A percentile compares a stretch with the other conserved stretches of the same genome.
phyloP scores from a whole-genome alignment of 2,797 vertebrate genomes.

The Yasuhikotakia modesta region DNA sequence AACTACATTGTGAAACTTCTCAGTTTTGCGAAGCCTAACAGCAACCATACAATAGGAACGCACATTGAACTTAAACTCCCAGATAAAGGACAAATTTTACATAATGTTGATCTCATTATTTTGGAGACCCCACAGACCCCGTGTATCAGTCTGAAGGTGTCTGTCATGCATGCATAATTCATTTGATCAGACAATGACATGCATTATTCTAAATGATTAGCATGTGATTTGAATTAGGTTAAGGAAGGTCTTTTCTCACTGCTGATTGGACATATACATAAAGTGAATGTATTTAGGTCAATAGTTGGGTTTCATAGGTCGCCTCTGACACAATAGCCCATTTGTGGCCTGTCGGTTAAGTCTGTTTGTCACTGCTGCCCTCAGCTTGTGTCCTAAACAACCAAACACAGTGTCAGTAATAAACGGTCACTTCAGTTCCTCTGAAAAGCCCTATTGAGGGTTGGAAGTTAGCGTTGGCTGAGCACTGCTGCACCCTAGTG shows the following conservation, averaged over 20 bases:
- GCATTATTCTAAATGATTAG: slow-evolving; percentile 58
- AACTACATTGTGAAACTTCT: background rate
- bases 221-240: slow-evolving; percentile 57
- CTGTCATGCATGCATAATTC: slow-evolving; percentile 55
- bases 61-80: slow-evolving; percentile 29
- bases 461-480: background rate
- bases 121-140: slow-evolving; percentile 38
- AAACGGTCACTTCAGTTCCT: background rate
- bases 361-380: slow-evolving; percentile 20
- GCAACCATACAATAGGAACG: slow-evolving; percentile 9
- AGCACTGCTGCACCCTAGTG: background rate
- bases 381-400: slow-evolving; percentile 33
- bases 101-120: slow-evolving; percentile 48
- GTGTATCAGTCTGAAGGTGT: slow-evolving; percentile 48
- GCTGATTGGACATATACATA: slow-evolving; percentile 26
- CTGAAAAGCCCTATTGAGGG: slow-evolving; percentile 29
- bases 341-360: slow-evolving; percentile 31
- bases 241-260: slow-evolving; percentile 37
- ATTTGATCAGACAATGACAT: slow-evolving; percentile 52
- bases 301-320: slow-evolving; percentile 38
- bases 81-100: slow-evolving; percentile 51
- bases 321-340: slow-evolving; percentile 31
- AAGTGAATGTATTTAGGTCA: slow-evolving; percentile 46
- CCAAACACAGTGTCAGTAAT: background rate
- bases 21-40: slow-evolving; percentile 3